These are phyloP conservation scores for Rhodinocichla rosea DNA, from an alignment of 2,113 vertebrate genomes.

Conservation along the genomic window DNA sequence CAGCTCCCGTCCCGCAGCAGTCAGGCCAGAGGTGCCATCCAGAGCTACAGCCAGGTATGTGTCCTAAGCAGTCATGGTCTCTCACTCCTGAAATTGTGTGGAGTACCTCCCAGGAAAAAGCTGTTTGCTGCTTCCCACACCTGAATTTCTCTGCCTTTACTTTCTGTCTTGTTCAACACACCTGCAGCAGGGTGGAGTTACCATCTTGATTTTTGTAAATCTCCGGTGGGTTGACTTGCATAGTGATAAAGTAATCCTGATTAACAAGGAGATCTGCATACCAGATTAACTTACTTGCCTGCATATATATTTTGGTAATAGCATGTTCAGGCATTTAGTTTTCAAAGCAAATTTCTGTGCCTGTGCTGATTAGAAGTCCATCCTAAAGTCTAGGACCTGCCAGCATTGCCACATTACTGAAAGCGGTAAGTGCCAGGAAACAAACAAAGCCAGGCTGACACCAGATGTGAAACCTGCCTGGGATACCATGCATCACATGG, in stretches of 20 bases:
- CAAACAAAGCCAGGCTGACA: neutral
- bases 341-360: neutral
- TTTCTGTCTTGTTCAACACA: neutral
- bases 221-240: neutral
- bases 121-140: accelerated
- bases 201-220: neutral
- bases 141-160: neutral
- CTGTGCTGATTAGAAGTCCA: neutral
- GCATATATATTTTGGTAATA: neutral
- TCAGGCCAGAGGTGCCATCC: constrained; percentile 87
- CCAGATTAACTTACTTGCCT: neutral
- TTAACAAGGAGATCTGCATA: neutral
- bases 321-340: neutral
- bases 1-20: constrained; percentile 84
- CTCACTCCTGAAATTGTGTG: neutral
- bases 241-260: neutral
- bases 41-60: constrained; percentile 97
- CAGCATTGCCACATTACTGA: neutral
- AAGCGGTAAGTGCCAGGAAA: neutral
- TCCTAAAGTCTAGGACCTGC: neutral
- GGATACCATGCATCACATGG: neutral
- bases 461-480: neutral
- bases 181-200: neutral
- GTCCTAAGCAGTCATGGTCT: neutral
- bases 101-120: neutral